These are phyloP conservation scores for Aelia acuminata DNA, from an alignment of 2,888 invertebrate species.

Conservation along the genomic window DNA sequence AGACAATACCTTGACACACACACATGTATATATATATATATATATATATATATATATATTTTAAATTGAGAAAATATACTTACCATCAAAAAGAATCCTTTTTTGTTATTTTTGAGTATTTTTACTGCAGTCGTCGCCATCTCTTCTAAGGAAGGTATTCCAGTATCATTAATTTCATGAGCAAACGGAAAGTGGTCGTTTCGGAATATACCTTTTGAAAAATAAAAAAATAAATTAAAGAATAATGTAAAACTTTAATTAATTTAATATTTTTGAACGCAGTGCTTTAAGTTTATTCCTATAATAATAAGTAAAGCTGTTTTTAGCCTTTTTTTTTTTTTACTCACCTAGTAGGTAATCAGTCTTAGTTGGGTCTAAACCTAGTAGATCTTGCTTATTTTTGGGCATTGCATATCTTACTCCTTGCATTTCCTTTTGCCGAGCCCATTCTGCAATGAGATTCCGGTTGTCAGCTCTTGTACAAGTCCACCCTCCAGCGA, in stretches of 20 bases:
- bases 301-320: too few relatives aligned
- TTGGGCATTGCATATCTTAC: constrained; percentile 77
- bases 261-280: too few relatives aligned
- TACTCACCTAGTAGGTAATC: constrained; percentile 83
- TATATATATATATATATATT: neutral
- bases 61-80: constrained; percentile 64
- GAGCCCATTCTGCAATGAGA: constrained; percentile 80
- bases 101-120: constrained; percentile 76
- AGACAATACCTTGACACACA: too few relatives aligned
- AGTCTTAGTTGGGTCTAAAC: constrained; percentile 74
- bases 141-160: constrained; percentile 83
- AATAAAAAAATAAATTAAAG: neutral
- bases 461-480: constrained; percentile 81
- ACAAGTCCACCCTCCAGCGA: constrained; percentile 76
- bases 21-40: too few relatives aligned
- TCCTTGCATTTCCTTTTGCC: constrained; percentile 73
- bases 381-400: constrained; percentile 75
- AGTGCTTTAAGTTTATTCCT: too few relatives aligned
- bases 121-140: constrained; percentile 86
- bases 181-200: constrained; percentile 85
- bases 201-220: constrained; percentile 79
- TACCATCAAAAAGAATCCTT: constrained; percentile 83
- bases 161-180: constrained; percentile 77
- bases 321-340: too few relatives aligned
- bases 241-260: too few relatives aligned